Conservation (phyloP, 2,888 invertebrate genomes). For the Galerucella calmariensis region DNA sequence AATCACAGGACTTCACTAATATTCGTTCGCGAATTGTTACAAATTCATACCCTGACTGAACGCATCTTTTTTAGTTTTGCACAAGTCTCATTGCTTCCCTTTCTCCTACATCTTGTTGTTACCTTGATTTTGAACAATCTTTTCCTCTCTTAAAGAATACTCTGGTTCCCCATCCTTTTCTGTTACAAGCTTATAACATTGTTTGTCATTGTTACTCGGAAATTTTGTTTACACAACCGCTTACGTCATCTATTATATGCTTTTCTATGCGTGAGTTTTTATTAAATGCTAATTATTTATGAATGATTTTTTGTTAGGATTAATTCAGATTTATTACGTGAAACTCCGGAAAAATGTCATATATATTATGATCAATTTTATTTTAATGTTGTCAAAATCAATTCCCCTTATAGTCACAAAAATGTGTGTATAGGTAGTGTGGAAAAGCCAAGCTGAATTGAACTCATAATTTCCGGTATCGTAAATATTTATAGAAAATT, state of each 20-base stretch:
- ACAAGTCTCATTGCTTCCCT: slow-evolving; percentile 37
- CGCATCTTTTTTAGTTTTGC: slow-evolving; percentile 34
- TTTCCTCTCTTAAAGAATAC: slow-evolving; percentile 16
- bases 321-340: background rate
- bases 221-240: slow-evolving; percentile 45
- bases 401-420: no score
- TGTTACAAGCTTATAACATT: background rate
- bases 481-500: no score
- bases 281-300: slow-evolving; percentile 1
- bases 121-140: slow-evolving; percentile 32
- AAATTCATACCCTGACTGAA: slow-evolving; percentile 29
- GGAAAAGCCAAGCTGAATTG: no score
- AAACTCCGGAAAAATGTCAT: background rate
- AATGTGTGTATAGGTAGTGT: no score
- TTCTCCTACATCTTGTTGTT: slow-evolving; percentile 31
- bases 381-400: no score
- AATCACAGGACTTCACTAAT: slow-evolving; percentile 19
- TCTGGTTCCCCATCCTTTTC: slow-evolving; percentile 9
- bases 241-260: slow-evolving; percentile 48
- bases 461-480: no score
- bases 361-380: no score
- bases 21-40: slow-evolving; percentile 1
- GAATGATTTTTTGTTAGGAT: background rate
- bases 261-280: slow-evolving; percentile 41
- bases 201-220: slow-evolving; percentile 44